phyloP scores from a whole-genome alignment of 2,113 vertebrate genomes.

The Himantopus leucocephalus region DNA sequence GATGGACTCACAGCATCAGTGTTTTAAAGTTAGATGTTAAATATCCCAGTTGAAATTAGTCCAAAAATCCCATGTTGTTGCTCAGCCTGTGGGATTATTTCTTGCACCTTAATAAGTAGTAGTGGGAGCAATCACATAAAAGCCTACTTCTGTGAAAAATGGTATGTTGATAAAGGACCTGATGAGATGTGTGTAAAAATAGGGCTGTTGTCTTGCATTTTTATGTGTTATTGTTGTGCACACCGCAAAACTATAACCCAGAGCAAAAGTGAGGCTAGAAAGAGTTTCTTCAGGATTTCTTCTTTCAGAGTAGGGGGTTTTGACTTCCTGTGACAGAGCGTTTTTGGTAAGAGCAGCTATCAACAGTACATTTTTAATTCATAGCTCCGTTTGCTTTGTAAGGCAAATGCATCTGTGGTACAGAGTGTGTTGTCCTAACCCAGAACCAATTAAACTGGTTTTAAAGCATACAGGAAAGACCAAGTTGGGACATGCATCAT shows the following conservation, averaged over 20 bases:
- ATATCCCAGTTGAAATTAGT: not conserved
- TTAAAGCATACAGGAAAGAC: not conserved
- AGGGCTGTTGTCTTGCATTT: not conserved
- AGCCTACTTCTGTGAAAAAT: not conserved
- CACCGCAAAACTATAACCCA: not conserved
- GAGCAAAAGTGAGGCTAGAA: not conserved
- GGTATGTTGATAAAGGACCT: not conserved
- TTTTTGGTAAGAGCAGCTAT: not conserved
- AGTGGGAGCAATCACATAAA: not conserved
- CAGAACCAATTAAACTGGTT: not conserved
- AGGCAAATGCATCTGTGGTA: not conserved
- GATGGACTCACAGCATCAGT: not conserved
- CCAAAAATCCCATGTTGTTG: not conserved
- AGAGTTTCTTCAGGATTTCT: not conserved
- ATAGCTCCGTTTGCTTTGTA: not conserved
- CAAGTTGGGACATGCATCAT: fast-evolving
- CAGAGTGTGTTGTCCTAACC: not conserved
- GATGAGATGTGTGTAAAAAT: not conserved
- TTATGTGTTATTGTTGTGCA: not conserved
- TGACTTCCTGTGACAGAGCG: not conserved
- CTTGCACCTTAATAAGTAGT: not conserved
- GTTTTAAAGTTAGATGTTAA: not conserved
- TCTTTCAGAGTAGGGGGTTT: not conserved
- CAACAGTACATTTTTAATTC: not conserved
- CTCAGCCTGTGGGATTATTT: not conserved